Conservation (phyloP, 2,797 vertebrate genomes). For the Champsocephalus esox region DNA sequence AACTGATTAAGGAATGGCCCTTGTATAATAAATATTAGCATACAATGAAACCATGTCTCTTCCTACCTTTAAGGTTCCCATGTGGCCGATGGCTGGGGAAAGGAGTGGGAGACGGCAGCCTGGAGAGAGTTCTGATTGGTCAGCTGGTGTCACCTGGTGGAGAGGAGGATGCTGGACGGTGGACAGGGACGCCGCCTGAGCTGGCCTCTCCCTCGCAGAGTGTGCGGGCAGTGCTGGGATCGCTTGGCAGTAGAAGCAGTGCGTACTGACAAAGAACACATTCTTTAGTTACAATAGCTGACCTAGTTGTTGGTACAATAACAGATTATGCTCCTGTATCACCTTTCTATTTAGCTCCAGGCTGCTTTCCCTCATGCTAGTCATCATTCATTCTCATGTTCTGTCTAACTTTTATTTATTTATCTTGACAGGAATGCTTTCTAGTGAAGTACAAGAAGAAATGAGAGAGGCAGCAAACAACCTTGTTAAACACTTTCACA, state of each 20-base stretch:
- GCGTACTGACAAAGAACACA: conserved; percentile 72
- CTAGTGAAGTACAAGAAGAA: conserved; percentile 95
- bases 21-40: background rate
- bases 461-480: conserved; percentile 97
- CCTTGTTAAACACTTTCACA: conserved; percentile 98
- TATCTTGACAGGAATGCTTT: conserved; percentile 86
- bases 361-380: conserved; percentile 13
- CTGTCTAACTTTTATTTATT: conserved; percentile 25
- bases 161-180: conserved; percentile 91
- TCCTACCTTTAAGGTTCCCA: conserved; percentile 88
- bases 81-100: conserved; percentile 97
- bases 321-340: conserved; percentile 44
- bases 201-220: conserved; percentile 92
- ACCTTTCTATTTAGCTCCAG: conserved; percentile 34
- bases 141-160: conserved; percentile 88
- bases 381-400: conserved; percentile 23
- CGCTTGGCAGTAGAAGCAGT: conserved; percentile 91
- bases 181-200: conserved; percentile 93
- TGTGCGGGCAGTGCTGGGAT: conserved; percentile 90
- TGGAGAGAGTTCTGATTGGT: conserved; percentile 96
- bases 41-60: background rate
- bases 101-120: conserved; percentile 94
- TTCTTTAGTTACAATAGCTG: conserved; percentile 71
- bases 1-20: conserved; percentile 6
- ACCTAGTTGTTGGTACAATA: conserved; percentile 63